Evolutionary conservation across 2,797 vertebrate species (phyloP), one percentile per base, ranked within the genome.

Genomic region (Sebastes trivittatus): DNA sequence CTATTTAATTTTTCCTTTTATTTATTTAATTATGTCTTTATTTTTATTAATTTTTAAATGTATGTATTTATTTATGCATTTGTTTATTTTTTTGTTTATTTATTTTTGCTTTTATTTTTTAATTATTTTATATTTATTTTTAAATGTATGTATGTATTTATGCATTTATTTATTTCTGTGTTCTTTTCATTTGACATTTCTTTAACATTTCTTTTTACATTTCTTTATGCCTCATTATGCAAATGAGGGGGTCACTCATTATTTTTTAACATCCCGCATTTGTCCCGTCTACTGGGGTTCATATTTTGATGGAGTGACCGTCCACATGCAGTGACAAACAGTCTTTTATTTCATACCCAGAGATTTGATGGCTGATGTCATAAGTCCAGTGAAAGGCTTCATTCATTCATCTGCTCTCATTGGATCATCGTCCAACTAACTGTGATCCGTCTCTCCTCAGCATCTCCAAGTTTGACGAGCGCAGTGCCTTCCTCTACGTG

Each of bases 401-500:
- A 46, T 80, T 80, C 56, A 60, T 34, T 32, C 10, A 6, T 72
- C 30, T 72, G 13, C 63, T 73, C 30, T 80, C 22, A 58, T 30
- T 27, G 52, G 52, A 14, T 65, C 4, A 38, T 23, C 62, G n/a
- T 79, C 25, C 3, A 27, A 1, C 46, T 90, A 49, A 87, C 78
- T 70, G n/a, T 86, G 36, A 7, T 7, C 65, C 20, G 3, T 86
- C 76, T 80, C 76, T 72, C 75, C 94, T 34, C 93, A 99, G 98
- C 93, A 98, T 99, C 94, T 99, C 98, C 22, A 99, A 99, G 94
- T 98, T 98, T 91, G 98, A 99, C 81, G 98, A 99, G 88, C 96
- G 98, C 73, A 98, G 98, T 89, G 97, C 97, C 88, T 99, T 99
- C 89, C 95, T 99, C 2, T 99, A 99, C 0, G 98, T 99, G 62